Evolutionary conservation across 1,140 invertebrate species (phyloP).

Genomic region (Calosoma granatense): DNA sequence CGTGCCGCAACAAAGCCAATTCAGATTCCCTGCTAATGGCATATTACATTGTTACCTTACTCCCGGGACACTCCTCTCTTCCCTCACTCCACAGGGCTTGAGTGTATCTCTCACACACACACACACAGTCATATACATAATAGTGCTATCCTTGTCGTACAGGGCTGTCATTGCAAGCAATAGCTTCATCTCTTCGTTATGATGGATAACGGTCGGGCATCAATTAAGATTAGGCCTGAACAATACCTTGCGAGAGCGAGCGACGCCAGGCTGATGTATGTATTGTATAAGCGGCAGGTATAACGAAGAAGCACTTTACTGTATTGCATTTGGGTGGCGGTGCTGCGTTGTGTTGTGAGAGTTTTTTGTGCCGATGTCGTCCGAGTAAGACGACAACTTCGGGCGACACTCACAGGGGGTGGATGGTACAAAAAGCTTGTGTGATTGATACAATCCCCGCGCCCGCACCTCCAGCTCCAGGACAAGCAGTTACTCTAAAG

Average conservation of each 20-base stretch:
- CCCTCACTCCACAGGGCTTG: neutral
- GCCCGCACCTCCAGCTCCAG: neutral
- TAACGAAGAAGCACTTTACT: slow-evolving; percentile 28
- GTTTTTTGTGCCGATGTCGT: slow-evolving; percentile 23
- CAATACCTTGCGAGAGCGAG: slow-evolving; percentile 25
- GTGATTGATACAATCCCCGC: slow-evolving; percentile 3
- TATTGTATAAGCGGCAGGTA: neutral
- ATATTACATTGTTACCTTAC: slow-evolving; percentile 37
- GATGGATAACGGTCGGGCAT: slow-evolving; percentile 34
- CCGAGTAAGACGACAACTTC: neutral
- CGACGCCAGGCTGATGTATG: neutral
- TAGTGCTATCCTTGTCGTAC: slow-evolving; percentile 9
- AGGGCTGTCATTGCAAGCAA: slow-evolving; percentile 17
- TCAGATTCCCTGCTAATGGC: slow-evolving; percentile 37
- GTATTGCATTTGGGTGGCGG: slow-evolving; percentile 32
- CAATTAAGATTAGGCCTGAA: slow-evolving; percentile 34
- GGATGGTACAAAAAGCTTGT: neutral
- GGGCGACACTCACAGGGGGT: slow-evolving; percentile 8
- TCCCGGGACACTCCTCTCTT: slow-evolving; percentile 21
- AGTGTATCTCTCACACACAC: too few relatives aligned
- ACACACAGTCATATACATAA: too few relatives aligned
- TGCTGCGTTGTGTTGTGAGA: slow-evolving; percentile 17
- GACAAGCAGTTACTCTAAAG: too few relatives aligned
- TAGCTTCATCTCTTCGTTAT: slow-evolving; percentile 28
- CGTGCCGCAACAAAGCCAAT: slow-evolving; percentile 35